Evolutionary conservation across 92 coral and sea anemone genomes (phyloP).

Genomic region (Epizoanthus illoricatus): DNA sequence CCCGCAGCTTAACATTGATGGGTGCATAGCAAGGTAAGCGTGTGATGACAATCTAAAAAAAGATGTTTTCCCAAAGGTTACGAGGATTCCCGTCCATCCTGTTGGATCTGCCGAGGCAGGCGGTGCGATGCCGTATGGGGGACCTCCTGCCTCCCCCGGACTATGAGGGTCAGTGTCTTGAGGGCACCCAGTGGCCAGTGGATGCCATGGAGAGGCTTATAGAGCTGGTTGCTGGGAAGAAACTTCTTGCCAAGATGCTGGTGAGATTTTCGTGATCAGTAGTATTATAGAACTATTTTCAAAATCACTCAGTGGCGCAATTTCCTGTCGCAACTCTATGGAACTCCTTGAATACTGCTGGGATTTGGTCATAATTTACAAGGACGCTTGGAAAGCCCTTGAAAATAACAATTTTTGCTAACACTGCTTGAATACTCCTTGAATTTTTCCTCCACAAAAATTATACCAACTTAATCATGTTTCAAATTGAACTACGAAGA

Average conservation of each 20-base stretch:
- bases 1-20: no score
- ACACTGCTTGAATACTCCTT: no score
- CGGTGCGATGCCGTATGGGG: slow-evolving; percentile 77
- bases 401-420: no score
- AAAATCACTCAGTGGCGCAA: no score
- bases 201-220: slow-evolving; percentile 68
- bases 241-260: slow-evolving; percentile 77
- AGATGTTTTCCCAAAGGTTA: slow-evolving; percentile 42
- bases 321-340: no score
- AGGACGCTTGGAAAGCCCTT: no score
- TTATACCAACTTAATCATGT: no score
- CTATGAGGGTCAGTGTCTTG: slow-evolving; percentile 48
- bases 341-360: no score
- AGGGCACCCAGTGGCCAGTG: slow-evolving; percentile 65
- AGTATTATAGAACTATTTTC: no score
- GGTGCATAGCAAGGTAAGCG: neutral
- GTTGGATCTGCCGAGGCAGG: slow-evolving; percentile 84
- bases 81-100: slow-evolving; percentile 90
- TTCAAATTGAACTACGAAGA: no score
- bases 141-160: slow-evolving; percentile 61
- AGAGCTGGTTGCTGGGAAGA: slow-evolving; percentile 86
- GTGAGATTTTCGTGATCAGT: slow-evolving; percentile 23
- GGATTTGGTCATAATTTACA: no score
- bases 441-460: no score
- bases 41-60: neutral